Evolutionary conservation across 2,797 vertebrate species (phyloP).

Genomic region (Eutrigla gurnardus): DNA sequence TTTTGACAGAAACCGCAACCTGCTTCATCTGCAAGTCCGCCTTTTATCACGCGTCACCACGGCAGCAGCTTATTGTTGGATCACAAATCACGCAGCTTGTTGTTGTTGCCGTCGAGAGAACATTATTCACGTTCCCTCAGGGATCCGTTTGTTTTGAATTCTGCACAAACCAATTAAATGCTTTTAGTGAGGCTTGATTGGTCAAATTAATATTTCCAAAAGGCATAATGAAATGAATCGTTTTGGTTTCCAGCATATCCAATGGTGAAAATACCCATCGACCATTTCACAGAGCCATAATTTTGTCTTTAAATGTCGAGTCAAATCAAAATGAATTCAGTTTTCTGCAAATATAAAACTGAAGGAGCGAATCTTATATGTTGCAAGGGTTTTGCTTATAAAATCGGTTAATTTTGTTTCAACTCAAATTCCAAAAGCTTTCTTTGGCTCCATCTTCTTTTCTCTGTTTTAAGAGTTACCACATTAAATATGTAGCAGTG

Average conservation of each 20-base stretch:
- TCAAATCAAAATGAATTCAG: too few species aligned
- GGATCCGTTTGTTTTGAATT: neutral
- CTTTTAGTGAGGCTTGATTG: neutral
- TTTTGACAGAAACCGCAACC: neutral
- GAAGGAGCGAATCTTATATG: neutral
- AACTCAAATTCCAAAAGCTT: neutral
- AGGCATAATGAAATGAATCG: too few species aligned
- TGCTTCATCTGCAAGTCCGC: neutral
- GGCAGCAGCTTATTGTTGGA: neutral
- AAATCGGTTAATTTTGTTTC: neutral
- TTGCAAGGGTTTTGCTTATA: neutral
- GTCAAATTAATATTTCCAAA: neutral
- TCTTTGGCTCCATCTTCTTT: neutral
- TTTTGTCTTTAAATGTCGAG: too few species aligned
- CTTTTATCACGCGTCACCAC: neutral
- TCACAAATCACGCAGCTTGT: neutral
- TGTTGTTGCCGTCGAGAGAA: neutral
- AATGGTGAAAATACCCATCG: too few species aligned
- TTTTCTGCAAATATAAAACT: neutral
- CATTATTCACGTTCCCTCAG: neutral
- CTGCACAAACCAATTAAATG: neutral
- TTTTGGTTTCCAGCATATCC: too few species aligned
- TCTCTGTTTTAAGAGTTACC: too few species aligned
- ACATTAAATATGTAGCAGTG: neutral
- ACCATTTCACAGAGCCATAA: too few species aligned